Percentiles rank a stretch among this genome's conserved stretches.
These are phyloP conservation scores for Ectemnius cavifrons DNA, from an alignment of 2,888 invertebrate species.

Conservation along the genomic window DNA sequence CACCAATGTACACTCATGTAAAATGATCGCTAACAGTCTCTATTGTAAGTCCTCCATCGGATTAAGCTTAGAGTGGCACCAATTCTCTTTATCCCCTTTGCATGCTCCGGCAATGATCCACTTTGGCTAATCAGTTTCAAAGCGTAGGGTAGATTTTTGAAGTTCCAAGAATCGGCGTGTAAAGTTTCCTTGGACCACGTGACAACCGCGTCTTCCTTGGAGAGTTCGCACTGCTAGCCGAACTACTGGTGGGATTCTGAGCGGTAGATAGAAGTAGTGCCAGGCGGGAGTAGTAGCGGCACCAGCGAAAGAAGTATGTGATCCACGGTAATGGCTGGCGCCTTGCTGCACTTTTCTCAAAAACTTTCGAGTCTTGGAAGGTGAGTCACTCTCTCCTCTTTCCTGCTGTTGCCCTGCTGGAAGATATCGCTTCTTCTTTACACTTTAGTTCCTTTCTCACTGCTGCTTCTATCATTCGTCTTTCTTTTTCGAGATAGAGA, in stretches of 20 bases:
- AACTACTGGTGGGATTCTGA: no score
- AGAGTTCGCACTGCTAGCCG: not conserved
- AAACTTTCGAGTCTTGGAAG: conserved; percentile 56
- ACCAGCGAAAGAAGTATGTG: conserved; percentile 56
- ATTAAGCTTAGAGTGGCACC: no score
- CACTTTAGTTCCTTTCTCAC: conserved; percentile 4
- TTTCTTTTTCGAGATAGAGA: not conserved
- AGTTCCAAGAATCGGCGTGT: conserved; percentile 44
- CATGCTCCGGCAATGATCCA: no score
- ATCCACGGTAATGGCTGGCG: conserved; percentile 62
- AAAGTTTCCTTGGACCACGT: conserved; percentile 45
- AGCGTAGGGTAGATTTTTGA: conserved; percentile 58
- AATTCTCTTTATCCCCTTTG: no score
- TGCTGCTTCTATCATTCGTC: conserved; percentile 22
- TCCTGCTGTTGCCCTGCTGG: conserved; percentile 7
- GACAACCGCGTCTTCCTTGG: conserved; percentile 4
- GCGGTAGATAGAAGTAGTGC: conserved; percentile 19
- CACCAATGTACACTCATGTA: no score
- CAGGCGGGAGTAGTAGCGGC: conserved; percentile 8
- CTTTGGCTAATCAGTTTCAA: conserved; percentile 47
- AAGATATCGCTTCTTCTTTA: not conserved
- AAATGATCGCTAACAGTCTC: no score
- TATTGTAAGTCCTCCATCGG: no score
- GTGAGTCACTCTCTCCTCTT: conserved; percentile 43
- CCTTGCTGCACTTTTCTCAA: conserved; percentile 43